These are phyloP conservation scores for Spilarctia lutea DNA, from an alignment of 2,888 invertebrate genomes.

Conservation along the genomic window DNA sequence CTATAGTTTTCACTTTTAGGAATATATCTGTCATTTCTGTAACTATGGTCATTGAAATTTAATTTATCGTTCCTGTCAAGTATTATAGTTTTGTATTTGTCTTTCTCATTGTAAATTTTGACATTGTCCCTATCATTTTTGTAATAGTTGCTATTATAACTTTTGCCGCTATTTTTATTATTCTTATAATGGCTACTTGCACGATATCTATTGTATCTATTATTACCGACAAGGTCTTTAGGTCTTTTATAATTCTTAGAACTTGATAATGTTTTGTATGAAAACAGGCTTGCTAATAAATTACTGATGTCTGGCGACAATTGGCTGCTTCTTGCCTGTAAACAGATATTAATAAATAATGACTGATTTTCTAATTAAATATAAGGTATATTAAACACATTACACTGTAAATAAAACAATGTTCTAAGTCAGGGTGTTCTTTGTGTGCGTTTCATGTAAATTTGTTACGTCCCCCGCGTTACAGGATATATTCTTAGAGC, in stretches of 20 bases:
- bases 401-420: background rate
- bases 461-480: too few species aligned
- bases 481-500: too few species aligned
- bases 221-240: background rate
- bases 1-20: background rate
- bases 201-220: background rate
- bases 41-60: background rate
- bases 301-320: background rate
- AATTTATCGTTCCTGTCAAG: background rate
- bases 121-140: background rate
- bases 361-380: background rate
- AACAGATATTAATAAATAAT: background rate
- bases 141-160: slow-evolving; percentile 4
- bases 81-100: slow-evolving; percentile 1
- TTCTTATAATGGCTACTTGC: background rate
- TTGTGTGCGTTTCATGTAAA: too few species aligned
- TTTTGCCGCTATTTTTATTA: background rate
- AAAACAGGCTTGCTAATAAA: background rate
- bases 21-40: slow-evolving; percentile 9
- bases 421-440: background rate
- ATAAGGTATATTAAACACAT: too few species aligned
- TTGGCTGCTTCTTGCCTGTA: background rate
- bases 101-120: background rate
- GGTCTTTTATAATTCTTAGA: background rate
- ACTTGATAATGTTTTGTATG: background rate